A percentile compares a stretch with the other conserved stretches of the same genome.
phyloP scores from a whole-genome alignment of 2,113 vertebrate genomes.

The Barnardius zonarius region DNA sequence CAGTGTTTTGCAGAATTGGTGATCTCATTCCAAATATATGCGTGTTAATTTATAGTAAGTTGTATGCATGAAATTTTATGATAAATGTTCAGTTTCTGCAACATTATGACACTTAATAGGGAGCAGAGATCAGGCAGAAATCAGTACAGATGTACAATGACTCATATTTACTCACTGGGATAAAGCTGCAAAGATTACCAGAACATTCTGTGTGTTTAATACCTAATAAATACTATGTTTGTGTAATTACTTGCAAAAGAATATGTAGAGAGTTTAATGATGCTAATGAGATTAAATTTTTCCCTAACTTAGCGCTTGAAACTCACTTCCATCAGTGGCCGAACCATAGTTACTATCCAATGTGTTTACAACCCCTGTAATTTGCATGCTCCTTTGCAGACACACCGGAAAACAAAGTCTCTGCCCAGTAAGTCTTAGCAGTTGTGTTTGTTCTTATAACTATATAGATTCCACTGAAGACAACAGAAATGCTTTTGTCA shows the following conservation, averaged over 20 bases:
- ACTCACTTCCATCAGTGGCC: not conserved
- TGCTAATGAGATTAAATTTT: not conserved
- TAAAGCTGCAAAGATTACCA: not conserved
- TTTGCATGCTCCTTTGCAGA: not conserved
- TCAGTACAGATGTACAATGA: not conserved
- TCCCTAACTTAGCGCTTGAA: not conserved
- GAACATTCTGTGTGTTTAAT: not conserved
- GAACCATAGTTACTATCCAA: not conserved
- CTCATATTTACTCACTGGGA: not conserved
- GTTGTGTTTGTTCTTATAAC: not conserved
- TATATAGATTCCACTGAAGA: not conserved
- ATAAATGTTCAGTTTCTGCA: not conserved
- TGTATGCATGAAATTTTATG: not conserved
- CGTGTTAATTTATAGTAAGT: not conserved
- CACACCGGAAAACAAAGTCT: not conserved
- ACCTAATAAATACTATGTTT: not conserved
- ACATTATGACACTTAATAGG: not conserved
- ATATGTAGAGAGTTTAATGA: not conserved
- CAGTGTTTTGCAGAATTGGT: not conserved
- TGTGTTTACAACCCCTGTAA: not conserved
- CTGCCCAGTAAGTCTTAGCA: not conserved
- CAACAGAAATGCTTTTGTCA: not conserved
- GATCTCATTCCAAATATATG: not conserved
- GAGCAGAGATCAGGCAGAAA: not conserved
- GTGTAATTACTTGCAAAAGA: not conserved